phyloP scores from a whole-genome alignment of 2,797 vertebrate species.

The Acrossocheilus wenchowensis region DNA sequence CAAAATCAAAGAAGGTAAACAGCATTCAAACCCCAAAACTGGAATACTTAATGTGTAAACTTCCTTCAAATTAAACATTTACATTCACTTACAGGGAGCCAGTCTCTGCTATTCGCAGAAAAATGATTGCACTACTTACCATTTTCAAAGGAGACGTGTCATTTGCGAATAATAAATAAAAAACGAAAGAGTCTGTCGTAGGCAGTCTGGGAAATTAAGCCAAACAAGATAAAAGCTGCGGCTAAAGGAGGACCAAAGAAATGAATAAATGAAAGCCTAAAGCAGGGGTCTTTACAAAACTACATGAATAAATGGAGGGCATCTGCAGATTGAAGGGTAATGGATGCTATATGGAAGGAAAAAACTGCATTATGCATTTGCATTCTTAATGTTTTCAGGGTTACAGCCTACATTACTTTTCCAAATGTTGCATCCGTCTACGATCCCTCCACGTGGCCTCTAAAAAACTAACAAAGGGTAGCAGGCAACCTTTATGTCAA shows the following conservation, averaged over 20 bases:
- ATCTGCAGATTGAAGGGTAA: constrained; percentile 30
- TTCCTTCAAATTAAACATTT: constrained; percentile 4
- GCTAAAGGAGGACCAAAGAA: background rate
- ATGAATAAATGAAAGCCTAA: background rate
- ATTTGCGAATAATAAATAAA: constrained; percentile 8
- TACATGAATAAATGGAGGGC: background rate
- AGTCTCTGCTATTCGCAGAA: background rate
- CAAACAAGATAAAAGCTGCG: constrained; percentile 5
- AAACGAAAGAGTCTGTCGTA: background rate
- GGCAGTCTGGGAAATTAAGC: constrained; percentile 22
- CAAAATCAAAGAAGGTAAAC: background rate
- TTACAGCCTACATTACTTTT: background rate
- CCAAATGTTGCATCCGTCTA: background rate
- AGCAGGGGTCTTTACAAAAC: constrained; percentile 13
- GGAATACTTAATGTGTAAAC: constrained; percentile 10
- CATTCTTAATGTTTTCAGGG: constrained; percentile 34
- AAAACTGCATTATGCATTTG: constrained; percentile 6
- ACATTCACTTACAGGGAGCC: background rate
- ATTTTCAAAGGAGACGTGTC: background rate
- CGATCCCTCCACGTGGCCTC: background rate
- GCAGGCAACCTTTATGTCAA: background rate
- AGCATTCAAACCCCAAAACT: background rate
- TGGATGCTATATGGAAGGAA: constrained; percentile 3
- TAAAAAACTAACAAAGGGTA: background rate
- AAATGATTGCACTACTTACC: background rate